These are phyloP conservation scores for Drosophila paracracens DNA, from an alignment of 2,888 invertebrate species.

Conservation along the genomic window DNA sequence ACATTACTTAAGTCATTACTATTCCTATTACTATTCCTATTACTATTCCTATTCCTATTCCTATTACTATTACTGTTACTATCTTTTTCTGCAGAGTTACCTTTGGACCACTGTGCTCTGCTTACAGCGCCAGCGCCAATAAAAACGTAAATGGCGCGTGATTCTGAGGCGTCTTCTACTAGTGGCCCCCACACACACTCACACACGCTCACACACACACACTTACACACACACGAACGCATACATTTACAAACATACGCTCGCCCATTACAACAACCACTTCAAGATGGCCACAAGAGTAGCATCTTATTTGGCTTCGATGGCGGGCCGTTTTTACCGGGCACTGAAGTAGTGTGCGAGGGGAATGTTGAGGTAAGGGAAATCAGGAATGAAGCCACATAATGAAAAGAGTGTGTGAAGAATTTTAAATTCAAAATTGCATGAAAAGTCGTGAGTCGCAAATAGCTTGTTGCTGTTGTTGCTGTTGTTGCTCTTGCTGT, in stretches of 20 bases:
- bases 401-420: conserved; percentile 82
- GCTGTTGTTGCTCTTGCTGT: conserved; percentile 24
- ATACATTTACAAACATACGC: conserved; percentile 29
- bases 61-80: background rate
- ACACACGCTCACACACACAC: conserved; percentile 21
- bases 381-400: conserved; percentile 70
- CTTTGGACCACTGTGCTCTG: conserved; percentile 53
- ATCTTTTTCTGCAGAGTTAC: background rate
- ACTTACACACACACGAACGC: conserved; percentile 15
- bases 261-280: conserved; percentile 76
- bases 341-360: conserved; percentile 1
- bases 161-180: conserved; percentile 73
- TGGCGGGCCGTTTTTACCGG: conserved; percentile 66
- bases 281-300: conserved; percentile 80
- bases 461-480: conserved; percentile 73
- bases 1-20: background rate
- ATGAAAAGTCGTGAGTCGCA: conserved; percentile 82
- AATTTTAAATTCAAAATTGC: conserved; percentile 82
- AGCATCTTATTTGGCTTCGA: conserved; percentile 77
- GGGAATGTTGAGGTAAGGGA: conserved; percentile 1
- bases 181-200: conserved; percentile 40
- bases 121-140: conserved; percentile 70
- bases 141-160: conserved; percentile 79
- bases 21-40: background rate
- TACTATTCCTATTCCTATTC: background rate